Evolutionary conservation across 2,113 vertebrate genomes (phyloP), one percentile per base, ranked within the genome.

Genomic region (Mus spicilegus): DNA sequence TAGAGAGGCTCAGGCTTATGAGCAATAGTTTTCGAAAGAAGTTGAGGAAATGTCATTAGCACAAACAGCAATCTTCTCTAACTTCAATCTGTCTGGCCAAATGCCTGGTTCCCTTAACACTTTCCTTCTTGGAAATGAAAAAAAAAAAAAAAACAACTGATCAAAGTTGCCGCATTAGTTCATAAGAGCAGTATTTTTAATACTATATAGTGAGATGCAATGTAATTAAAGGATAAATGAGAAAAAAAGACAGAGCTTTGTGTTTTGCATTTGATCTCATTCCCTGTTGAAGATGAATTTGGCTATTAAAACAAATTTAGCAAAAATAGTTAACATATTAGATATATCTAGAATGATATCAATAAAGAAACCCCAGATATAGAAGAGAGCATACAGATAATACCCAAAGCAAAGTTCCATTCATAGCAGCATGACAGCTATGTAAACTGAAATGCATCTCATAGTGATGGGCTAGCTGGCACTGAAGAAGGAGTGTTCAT

Each of bases 141-240:
- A 78, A 42, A 42, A 42, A 42, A 42, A n/a, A n/a, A 78, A 93
- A 69, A 97, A 96, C 69, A 84, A 96, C 0, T 12, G 0, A 96
- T 95, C 92, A 14, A 14, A 17, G 28, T 70, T 93, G 89, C 95
- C 81, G 1, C 91, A 90, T 91, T 46, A 97, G 26, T 14, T 95
- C 69, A 90, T 8, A 87, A 51, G 98, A 97, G 81, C 26, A 95
- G 49, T 93, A 95, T 98, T 98, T 95, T 94, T 91, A 46, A 98
- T 97, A 95, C 19, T 96, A 28, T 91, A 95, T 58, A 96, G 97
- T n/a, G 7, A 95, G 67, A 97, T 12, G 94, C 54, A 97, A 98
- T 96, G 46, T 96, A 98, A 98, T 96, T 98, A 94, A 98, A 98
- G 98, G 89, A 93, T 39, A 96, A 98, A 91, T 63, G 98, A 95